A percentile compares a stretch with the other conserved stretches of the same genome.
Conservation (phyloP, 1,140 invertebrate genomes). For the Andrena cerasifolii region DNA sequence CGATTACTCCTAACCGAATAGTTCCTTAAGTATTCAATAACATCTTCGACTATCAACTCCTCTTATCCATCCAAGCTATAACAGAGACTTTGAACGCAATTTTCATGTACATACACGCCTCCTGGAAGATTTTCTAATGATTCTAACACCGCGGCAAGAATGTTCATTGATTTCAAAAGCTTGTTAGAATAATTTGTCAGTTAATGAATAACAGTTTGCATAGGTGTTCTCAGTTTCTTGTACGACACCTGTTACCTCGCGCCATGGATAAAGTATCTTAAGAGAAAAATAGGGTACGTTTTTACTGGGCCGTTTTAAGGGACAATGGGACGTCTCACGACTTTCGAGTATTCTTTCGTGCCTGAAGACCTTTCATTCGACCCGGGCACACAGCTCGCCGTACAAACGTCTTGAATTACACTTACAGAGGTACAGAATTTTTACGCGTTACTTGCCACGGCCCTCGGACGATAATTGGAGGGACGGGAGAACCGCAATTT, state of each 20-base stretch:
- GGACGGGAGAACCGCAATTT: background rate
- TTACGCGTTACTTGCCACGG: background rate
- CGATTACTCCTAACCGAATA: too few species aligned
- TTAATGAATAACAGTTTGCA: background rate
- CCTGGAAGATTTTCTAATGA: too few species aligned
- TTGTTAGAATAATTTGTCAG: too few species aligned
- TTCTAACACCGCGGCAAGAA: too few species aligned
- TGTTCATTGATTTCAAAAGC: too few species aligned
- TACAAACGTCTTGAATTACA: conserved; percentile 1
- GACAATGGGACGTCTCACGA: background rate
- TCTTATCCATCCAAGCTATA: too few species aligned
- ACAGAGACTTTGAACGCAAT: too few species aligned
- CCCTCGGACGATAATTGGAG: conserved; percentile 17
- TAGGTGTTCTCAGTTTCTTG: background rate
- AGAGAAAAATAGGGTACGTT: background rate
- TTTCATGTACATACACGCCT: too few species aligned
- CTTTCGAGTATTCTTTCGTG: background rate
- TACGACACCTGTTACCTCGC: background rate
- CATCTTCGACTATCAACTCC: too few species aligned
- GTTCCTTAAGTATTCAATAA: too few species aligned
- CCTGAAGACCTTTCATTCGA: conserved; percentile 11
- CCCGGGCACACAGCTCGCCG: background rate
- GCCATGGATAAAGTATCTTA: background rate
- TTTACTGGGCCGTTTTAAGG: background rate
- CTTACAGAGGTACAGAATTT: background rate